Conservation (phyloP, 2,888 invertebrate species). For the Hololepta plana region DNA sequence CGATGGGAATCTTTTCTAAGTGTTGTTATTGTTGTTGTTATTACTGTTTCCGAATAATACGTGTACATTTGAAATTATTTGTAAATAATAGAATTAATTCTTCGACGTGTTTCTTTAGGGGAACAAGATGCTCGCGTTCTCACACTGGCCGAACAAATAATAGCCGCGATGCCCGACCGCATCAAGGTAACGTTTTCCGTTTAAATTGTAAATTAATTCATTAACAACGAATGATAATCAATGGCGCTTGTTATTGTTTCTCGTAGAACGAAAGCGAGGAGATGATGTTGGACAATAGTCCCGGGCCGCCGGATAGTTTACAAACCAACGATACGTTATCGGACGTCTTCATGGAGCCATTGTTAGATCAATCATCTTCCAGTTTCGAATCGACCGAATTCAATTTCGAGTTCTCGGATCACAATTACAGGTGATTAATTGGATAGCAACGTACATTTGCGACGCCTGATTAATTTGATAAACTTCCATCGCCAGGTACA, state of each 20-base stretch:
- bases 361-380: slow-evolving; percentile 47
- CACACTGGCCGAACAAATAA: slow-evolving; percentile 92
- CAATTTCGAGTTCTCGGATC: slow-evolving; percentile 67
- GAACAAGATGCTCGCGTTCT: slow-evolving; percentile 83
- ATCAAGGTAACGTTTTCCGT: slow-evolving; percentile 59
- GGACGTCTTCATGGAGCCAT: slow-evolving; percentile 60
- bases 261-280: slow-evolving; percentile 60
- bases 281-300: slow-evolving; percentile 39
- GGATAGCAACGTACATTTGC: too few species aligned
- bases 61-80: neutral
- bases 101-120: slow-evolving; percentile 49
- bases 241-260: slow-evolving; percentile 3
- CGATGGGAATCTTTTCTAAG: too few species aligned
- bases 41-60: too few species aligned
- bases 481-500: slow-evolving; percentile 32
- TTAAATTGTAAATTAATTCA: neutral
- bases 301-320: slow-evolving; percentile 33
- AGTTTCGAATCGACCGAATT: slow-evolving; percentile 50
- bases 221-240: slow-evolving; percentile 1
- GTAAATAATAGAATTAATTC: neutral
- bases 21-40: too few species aligned
- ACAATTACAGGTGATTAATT: slow-evolving; percentile 56
- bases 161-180: slow-evolving; percentile 93
- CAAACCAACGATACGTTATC: slow-evolving; percentile 26
- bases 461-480: too few species aligned